These are phyloP conservation scores for Mnemiopsis leidyi DNA, from an alignment of 37 sponge, comb jelly and placozoan genomes.

Conservation along the genomic window DNA sequence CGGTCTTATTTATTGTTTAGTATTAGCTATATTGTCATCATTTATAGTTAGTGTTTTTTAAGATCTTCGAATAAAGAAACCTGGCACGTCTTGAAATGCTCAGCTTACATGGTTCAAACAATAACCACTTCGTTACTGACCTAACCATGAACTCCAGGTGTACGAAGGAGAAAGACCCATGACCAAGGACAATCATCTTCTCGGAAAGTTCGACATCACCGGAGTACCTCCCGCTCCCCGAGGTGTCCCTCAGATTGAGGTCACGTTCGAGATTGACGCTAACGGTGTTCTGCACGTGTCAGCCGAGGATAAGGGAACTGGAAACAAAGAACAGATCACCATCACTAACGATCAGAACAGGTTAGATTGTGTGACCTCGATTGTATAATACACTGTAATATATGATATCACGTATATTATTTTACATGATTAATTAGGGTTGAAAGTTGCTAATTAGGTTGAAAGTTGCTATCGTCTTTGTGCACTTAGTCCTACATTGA, in stretches of 20 bases:
- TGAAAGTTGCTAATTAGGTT: no score
- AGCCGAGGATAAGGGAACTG: constrained; percentile 98
- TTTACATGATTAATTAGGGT: no score
- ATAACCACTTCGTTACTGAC: no score
- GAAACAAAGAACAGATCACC: constrained; percentile 86
- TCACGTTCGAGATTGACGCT: constrained; percentile 98
- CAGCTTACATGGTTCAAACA: no score
- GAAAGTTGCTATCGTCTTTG: no score
- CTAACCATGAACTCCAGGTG: constrained; percentile 76
- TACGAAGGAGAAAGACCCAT: constrained; percentile 96
- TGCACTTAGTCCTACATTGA: no score
- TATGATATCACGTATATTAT: no score
- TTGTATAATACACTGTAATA: no score
- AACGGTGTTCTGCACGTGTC: constrained; percentile 95
- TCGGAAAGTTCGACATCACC: constrained; percentile 95
- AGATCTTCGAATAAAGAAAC: background rate
- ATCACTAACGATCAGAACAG: constrained; percentile 97
- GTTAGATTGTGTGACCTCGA: no score
- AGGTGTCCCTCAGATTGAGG: constrained; percentile 98
- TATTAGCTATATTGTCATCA: background rate
- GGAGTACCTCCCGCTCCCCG: constrained; percentile 98
- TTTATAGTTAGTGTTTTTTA: background rate
- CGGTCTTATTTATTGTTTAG: background rate
- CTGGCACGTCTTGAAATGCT: no score
- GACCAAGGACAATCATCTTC: constrained; percentile 97